Percentiles rank a stretch among this genome's conserved stretches.
Evolutionary conservation across 2,113 vertebrate genomes (phyloP).

Genomic region (Cyprinodon tularosa): DNA sequence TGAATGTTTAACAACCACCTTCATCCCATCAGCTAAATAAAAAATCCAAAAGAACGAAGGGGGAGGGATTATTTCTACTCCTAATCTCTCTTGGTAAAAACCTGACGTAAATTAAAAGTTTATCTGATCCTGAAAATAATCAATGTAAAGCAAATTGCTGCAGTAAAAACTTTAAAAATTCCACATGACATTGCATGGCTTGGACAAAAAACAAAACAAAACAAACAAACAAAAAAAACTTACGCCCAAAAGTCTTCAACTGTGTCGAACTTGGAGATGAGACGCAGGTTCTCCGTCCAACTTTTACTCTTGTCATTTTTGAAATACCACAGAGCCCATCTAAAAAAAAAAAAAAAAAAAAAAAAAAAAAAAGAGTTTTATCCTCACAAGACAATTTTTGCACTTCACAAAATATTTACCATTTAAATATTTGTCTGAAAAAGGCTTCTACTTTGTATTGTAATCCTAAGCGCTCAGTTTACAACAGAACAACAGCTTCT

Average conservation of each 20-base stretch:
- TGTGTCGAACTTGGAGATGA: constrained; percentile 86
- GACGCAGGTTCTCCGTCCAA: constrained; percentile 85
- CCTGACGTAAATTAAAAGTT: too few relatives aligned
- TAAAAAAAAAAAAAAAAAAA: constrained; percentile 55
- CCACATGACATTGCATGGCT: not conserved
- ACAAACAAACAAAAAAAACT: constrained; percentile 48
- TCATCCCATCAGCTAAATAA: too few relatives aligned
- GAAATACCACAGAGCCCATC: constrained; percentile 88
- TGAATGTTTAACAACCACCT: too few relatives aligned
- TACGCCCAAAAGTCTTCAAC: constrained; percentile 89
- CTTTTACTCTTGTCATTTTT: constrained; percentile 88
- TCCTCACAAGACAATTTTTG: not conserved
- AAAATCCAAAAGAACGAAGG: too few relatives aligned
- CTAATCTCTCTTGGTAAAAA: too few relatives aligned
- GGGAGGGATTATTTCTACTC: too few relatives aligned
- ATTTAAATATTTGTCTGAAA: not conserved
- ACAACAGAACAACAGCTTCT: constrained; percentile 31
- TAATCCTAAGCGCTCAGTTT: constrained; percentile 11
- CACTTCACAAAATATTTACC: not conserved
- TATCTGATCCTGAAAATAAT: not conserved
- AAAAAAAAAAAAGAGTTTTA: constrained; percentile 24
- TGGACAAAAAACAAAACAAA: not conserved
- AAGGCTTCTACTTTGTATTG: not conserved
- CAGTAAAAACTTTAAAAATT: not conserved
- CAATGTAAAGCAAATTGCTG: not conserved